These are phyloP conservation scores for Casuarius casuarius DNA, from an alignment of 2,113 vertebrate genomes.

Conservation along the genomic window DNA sequence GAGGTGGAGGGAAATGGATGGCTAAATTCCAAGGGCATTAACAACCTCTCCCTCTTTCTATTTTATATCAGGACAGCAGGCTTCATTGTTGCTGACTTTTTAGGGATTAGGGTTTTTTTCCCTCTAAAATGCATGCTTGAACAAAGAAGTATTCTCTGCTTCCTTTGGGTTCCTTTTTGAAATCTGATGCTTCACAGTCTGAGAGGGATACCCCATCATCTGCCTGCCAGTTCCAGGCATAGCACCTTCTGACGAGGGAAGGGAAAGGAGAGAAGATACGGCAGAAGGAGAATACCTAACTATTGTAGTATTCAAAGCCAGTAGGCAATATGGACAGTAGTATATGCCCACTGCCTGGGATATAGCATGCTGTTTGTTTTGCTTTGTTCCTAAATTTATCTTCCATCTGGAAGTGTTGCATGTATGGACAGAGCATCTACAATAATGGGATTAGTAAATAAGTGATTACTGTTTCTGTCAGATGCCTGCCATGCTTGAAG, in stretches of 20 bases:
- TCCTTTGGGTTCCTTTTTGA: slow-evolving; percentile 32
- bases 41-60: not conserved
- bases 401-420: not conserved
- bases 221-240: not conserved
- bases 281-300: not conserved
- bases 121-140: not conserved
- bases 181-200: not conserved
- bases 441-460: not conserved
- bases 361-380: not conserved
- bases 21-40: slow-evolving; percentile 39
- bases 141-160: slow-evolving; percentile 51
- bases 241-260: not conserved
- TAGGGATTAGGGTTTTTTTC: not conserved
- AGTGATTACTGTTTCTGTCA: not conserved
- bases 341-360: not conserved
- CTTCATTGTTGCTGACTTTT: slow-evolving; percentile 39
- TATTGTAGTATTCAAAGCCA: not conserved
- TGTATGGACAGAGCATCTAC: not conserved
- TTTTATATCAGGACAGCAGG: not conserved
- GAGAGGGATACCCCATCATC: not conserved
- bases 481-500: not conserved
- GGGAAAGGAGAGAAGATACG: not conserved
- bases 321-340: not conserved
- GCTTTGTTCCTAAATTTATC: not conserved
- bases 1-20: not conserved